phyloP scores from a whole-genome alignment of 1,140 invertebrate species.

The Lysiphlebus fabarum region DNA sequence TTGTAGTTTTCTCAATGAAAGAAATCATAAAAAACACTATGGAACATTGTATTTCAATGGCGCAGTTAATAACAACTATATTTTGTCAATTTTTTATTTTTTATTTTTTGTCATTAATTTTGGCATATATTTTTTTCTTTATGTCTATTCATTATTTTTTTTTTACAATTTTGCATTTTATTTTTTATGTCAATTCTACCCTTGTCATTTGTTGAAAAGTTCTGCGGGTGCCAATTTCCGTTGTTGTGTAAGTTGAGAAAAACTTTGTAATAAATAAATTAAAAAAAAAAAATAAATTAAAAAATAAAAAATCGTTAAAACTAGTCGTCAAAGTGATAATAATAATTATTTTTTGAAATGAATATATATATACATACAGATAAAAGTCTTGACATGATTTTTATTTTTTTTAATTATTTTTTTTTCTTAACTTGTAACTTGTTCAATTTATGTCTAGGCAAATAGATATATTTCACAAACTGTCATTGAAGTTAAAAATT shows the following conservation, averaged over 20 bases:
- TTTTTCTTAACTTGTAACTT: too few species aligned
- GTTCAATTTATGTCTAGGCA: too few species aligned
- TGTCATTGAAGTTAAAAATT: too few species aligned
- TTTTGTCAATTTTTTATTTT: too few species aligned
- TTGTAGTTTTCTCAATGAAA: constrained; percentile 6
- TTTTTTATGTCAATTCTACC: constrained; percentile 2
- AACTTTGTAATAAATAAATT: not conserved
- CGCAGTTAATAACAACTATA: too few species aligned
- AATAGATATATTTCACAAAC: too few species aligned
- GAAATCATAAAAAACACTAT: constrained; percentile 9
- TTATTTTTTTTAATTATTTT: too few species aligned
- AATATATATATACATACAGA: not conserved
- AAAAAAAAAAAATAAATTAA: constrained; percentile 9
- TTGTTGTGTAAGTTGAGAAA: constrained; percentile 1
- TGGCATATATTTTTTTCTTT: too few species aligned
- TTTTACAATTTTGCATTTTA: constrained; percentile 5
- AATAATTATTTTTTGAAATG: constrained; percentile 3
- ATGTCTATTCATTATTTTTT: not conserved
- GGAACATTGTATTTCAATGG: not conserved
- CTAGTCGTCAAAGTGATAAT: not conserved
- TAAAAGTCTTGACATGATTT: not conserved
- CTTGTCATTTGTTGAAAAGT: not conserved
- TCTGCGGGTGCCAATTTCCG: constrained; percentile 7
- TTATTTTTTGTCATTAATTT: too few species aligned
- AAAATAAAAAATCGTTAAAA: too few species aligned